Evolutionary conservation across 2,888 invertebrate species (phyloP).

Genomic region (Trachelus troglodyta): DNA sequence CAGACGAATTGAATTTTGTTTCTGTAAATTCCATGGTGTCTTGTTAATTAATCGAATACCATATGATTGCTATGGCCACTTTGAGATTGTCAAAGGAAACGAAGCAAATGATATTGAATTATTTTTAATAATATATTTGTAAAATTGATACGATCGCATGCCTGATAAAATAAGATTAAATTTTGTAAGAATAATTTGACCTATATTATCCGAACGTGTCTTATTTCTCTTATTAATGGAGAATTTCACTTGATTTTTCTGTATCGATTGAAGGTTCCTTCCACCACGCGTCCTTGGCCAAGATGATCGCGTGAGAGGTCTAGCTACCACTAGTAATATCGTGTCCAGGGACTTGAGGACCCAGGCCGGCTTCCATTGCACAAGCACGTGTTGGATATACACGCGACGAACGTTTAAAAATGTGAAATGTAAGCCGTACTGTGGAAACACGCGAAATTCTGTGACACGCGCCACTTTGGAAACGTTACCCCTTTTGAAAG

Average conservation of each 20-base stretch:
- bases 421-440: neutral
- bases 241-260: neutral
- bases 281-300: neutral
- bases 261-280: neutral
- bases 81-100: no score
- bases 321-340: neutral
- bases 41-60: no score
- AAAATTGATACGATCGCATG: neutral
- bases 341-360: neutral
- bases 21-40: no score
- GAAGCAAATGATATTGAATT: no score
- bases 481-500: neutral
- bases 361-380: neutral
- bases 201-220: neutral
- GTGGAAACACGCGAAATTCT: neutral
- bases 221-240: neutral
- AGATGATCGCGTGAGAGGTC: neutral
- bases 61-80: no score
- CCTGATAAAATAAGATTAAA: neutral
- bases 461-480: neutral
- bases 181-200: neutral
- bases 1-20: no score
- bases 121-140: no score
- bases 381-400: neutral
- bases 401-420: neutral